A percentile compares a stretch with the other conserved stretches of the same genome.
Conservation (phyloP, 2,888 invertebrate species). For the Argyra leucocephala region DNA sequence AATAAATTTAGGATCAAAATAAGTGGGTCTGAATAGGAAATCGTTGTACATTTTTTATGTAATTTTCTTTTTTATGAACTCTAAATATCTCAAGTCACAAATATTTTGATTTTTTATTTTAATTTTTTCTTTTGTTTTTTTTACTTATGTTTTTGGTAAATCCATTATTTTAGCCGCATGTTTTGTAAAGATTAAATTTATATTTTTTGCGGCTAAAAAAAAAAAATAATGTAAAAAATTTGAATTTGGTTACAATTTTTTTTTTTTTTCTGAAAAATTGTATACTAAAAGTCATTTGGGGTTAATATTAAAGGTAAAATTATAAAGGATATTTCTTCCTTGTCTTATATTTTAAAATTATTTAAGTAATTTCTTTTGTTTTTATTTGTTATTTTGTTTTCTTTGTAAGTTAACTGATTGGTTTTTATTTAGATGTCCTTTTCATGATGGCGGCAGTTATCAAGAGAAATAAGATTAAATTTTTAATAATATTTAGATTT, state of each 20-base stretch:
- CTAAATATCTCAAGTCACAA: too few species aligned
- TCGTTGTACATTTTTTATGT: background rate
- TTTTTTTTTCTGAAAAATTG: background rate
- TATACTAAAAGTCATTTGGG: slow-evolving; percentile 1
- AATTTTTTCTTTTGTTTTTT: background rate
- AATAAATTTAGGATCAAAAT: background rate
- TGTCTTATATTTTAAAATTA: background rate
- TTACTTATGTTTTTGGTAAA: background rate
- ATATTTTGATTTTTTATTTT: background rate
- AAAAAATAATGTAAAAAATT: background rate
- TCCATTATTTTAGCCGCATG: background rate
- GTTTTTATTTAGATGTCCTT: background rate
- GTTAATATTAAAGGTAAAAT: background rate
- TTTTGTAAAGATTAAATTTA: slow-evolving; percentile 1
- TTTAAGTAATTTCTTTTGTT: background rate
- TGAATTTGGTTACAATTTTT: background rate
- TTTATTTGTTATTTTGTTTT: background rate
- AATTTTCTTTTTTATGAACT: background rate
- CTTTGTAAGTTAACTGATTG: background rate
- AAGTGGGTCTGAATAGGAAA: background rate
- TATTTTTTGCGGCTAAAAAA: background rate
- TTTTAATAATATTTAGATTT: background rate
- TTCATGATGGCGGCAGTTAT: background rate
- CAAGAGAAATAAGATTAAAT: background rate
- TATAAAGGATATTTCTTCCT: background rate